A percentile compares a stretch with the other conserved stretches of the same genome.
Conservation (phyloP, 92 coral and sea anemone species). For the Diadumene lineata region DNA sequence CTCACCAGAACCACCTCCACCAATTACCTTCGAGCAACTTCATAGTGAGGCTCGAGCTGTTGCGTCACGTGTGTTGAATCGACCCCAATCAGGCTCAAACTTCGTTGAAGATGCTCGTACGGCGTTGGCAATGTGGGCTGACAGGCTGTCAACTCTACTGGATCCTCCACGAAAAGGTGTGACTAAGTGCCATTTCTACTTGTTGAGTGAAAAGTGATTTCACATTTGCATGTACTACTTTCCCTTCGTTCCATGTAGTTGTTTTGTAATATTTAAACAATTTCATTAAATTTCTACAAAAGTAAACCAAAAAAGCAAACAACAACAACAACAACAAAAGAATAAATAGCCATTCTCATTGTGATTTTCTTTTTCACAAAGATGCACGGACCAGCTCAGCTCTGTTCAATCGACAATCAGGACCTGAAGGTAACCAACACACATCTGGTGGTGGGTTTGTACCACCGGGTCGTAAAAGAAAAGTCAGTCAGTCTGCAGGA, state of each 20-base stretch:
- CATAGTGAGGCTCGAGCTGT: slow-evolving; percentile 67
- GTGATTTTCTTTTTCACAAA: too few relatives aligned
- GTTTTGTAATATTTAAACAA: too few relatives aligned
- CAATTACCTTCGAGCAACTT: slow-evolving; percentile 79
- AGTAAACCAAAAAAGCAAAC: too few relatives aligned
- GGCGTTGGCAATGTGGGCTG: slow-evolving; percentile 91
- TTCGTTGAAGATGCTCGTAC: slow-evolving; percentile 74
- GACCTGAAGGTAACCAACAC: slow-evolving; percentile 21
- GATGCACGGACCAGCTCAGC: slow-evolving; percentile 90
- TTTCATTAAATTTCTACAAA: too few relatives aligned
- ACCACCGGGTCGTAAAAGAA: slow-evolving; percentile 49
- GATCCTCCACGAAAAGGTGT: slow-evolving; percentile 85
- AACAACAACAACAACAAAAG: too few relatives aligned
- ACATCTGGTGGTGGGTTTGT: slow-evolving; percentile 7
- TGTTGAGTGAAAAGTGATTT: too few relatives aligned
- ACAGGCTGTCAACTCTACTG: slow-evolving; percentile 70
- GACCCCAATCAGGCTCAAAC: slow-evolving; percentile 84
- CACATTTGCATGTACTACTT: too few relatives aligned
- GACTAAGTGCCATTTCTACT: too few relatives aligned
- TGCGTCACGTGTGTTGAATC: slow-evolving; percentile 63
- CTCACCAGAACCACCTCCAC: slow-evolving; percentile 57
- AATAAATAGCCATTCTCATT: too few relatives aligned
- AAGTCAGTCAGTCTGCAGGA: slow-evolving; percentile 75
- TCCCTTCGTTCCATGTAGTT: too few relatives aligned
- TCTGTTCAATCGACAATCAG: slow-evolving; percentile 42